Conservation (phyloP, 2,888 invertebrate species). For the Steinernema carpocapsae region DNA sequence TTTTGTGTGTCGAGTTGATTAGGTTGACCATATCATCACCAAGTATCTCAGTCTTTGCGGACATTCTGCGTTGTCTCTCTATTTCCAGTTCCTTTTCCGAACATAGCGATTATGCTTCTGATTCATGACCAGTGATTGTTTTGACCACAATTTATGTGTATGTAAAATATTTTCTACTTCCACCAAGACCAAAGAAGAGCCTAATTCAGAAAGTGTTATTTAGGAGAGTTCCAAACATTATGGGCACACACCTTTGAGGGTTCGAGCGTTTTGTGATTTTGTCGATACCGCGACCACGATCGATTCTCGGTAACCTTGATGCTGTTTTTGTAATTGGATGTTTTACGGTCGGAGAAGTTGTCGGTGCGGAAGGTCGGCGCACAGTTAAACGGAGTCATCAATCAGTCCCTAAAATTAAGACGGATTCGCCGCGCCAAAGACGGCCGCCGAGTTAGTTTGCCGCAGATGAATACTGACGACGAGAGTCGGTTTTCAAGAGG, state of each 20-base stretch:
- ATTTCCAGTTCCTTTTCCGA: conserved; percentile 4
- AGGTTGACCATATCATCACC: conserved; percentile 32
- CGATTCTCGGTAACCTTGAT: background rate
- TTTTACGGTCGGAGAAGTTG: conserved; percentile 10
- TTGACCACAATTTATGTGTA: conserved; percentile 12
- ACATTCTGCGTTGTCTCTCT: conserved; percentile 29
- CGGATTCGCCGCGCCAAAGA: background rate
- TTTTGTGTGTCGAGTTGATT: conserved; percentile 19
- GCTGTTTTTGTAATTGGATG: conserved; percentile 24
- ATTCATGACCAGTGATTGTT: conserved; percentile 33
- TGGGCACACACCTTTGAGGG: no score
- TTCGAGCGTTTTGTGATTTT: no score
- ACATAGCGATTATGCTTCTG: conserved; percentile 24
- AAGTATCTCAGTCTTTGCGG: conserved; percentile 34
- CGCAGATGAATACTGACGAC: background rate
- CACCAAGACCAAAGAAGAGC: background rate
- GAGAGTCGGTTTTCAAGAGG: conserved; percentile 1
- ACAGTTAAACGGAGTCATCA: conserved; percentile 28
- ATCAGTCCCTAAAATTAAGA: conserved; percentile 11
- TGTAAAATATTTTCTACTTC: conserved; percentile 30
- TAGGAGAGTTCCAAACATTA: no score
- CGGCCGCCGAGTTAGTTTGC: background rate
- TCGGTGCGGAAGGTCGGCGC: conserved; percentile 21
- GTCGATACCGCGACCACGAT: no score
- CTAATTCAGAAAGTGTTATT: background rate